phyloP scores from a whole-genome alignment of 2,888 invertebrate species.

The Cinara cedri region DNA sequence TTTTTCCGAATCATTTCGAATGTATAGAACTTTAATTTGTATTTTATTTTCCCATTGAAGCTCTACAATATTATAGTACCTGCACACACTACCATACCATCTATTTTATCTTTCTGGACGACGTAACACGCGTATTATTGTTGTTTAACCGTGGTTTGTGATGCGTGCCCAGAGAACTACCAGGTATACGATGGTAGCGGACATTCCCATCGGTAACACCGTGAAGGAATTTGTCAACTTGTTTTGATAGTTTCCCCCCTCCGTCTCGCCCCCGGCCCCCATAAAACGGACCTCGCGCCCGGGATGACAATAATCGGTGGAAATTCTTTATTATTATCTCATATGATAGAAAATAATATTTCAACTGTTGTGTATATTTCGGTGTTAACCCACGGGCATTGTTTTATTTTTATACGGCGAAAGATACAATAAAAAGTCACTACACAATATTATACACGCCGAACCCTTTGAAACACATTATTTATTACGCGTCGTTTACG shows the following conservation, averaged over 20 bases:
- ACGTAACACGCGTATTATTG: constrained; percentile 28
- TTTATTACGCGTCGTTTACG: neutral
- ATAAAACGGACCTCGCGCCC: neutral
- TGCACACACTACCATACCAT: neutral
- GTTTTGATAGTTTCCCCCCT: neutral
- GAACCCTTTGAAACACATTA: constrained; percentile 15
- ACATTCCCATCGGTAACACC: constrained; percentile 28
- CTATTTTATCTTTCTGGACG: constrained; percentile 35
- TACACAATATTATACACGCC: too few species aligned
- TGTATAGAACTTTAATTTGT: too few species aligned
- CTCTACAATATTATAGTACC: neutral
- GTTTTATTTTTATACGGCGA: too few species aligned
- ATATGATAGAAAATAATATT: neutral
- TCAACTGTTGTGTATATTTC: neutral
- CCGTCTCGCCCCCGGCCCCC: neutral
- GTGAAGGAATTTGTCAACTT: constrained; percentile 51
- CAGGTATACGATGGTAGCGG: neutral
- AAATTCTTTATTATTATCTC: constrained; percentile 22
- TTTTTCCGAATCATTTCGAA: too few species aligned
- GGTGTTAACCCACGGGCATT: too few species aligned
- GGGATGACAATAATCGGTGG: neutral
- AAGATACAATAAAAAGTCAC: neutral
- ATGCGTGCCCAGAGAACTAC: constrained; percentile 47
- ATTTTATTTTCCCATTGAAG: constrained; percentile 21
- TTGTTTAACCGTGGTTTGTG: constrained; percentile 34